These are phyloP conservation scores for Tipula vernalis DNA, from an alignment of 2,888 invertebrate genomes.

Conservation along the genomic window DNA sequence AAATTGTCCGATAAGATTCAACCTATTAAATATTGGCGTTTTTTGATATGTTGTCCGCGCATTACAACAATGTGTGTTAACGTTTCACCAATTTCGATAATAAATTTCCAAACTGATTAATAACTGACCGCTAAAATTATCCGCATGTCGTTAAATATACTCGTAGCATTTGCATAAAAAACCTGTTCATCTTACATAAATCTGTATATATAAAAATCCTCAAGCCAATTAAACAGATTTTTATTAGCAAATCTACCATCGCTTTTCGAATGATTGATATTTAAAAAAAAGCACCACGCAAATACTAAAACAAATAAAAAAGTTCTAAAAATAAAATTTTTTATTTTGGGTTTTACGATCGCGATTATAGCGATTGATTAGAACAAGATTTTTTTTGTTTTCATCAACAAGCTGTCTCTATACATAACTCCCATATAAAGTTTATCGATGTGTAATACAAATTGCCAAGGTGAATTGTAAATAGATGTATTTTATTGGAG, in stretches of 20 bases:
- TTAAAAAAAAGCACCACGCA: background rate
- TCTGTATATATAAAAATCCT: background rate
- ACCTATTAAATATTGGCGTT: background rate
- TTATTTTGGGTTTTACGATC: background rate
- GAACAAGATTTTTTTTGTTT: background rate
- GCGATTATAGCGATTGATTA: background rate
- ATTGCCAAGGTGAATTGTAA: background rate
- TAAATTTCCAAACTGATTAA: background rate
- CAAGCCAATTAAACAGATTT: background rate
- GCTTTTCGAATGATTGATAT: background rate
- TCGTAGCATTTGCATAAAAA: background rate
- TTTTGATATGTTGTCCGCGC: background rate
- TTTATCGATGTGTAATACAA: background rate
- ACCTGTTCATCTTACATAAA: background rate
- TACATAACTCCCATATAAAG: background rate
- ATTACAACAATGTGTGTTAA: background rate
- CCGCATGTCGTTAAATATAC: background rate
- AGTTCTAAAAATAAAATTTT: background rate
- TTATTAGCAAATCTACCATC: background rate
- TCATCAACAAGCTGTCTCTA: background rate
- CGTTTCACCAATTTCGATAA: background rate
- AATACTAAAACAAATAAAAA: background rate
- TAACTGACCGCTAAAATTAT: background rate
- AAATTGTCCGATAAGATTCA: background rate
- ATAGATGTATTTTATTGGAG: background rate